Evolutionary conservation across 35 echinoderm and acorn worm species (phyloP), one percentile per base, ranked within the genome.

Genomic region (Chiridota heheva): DNA sequence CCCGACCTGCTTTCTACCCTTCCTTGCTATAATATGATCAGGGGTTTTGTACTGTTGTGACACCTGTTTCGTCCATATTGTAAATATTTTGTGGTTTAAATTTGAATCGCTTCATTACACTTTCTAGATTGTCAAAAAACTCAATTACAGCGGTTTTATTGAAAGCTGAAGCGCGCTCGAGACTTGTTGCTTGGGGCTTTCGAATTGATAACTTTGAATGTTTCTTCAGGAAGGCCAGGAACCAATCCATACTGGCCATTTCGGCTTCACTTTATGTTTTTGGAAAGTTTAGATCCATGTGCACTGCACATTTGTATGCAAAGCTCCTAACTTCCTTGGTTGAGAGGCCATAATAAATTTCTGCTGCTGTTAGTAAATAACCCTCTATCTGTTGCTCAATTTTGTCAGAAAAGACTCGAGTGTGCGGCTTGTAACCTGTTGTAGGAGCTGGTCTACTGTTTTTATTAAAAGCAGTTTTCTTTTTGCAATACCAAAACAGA

Each of bases 51-150:
- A 75, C 71, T 3, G 49, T 61, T 60, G 75, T 59, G 8, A 57
- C 48, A 12, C 68, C 69, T 32, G 82, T 86, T 44, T 86, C 82
- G 45, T 86, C 82, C 4, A 86, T 57, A 76, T 86, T 86, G 16
- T 60, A 86, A 37, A 75, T 75, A 12, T 64, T 40, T 12, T 8
- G 31, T 74, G 69, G 48, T 17, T 15, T 36, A 76, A 86, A 74
- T 5, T 86, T 60, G 26, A 75, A 39, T 26, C 46, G 44, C 20
- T 72, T 60, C 82, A 86, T 60, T 30, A 73, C 82, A 43, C 15
- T 30, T 20, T 28, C 53, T 2, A 79, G 29, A 33, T 79, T 57
- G 36, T 79, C 75, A 61, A 79, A 79, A 32, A 79, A 79, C 20
- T 36, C 34, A 17, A n/a, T 36, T 1, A 33, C 64, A 17, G 64